Evolutionary conservation across 1,140 invertebrate species (phyloP).

Genomic region (Drosophila burlai): DNA sequence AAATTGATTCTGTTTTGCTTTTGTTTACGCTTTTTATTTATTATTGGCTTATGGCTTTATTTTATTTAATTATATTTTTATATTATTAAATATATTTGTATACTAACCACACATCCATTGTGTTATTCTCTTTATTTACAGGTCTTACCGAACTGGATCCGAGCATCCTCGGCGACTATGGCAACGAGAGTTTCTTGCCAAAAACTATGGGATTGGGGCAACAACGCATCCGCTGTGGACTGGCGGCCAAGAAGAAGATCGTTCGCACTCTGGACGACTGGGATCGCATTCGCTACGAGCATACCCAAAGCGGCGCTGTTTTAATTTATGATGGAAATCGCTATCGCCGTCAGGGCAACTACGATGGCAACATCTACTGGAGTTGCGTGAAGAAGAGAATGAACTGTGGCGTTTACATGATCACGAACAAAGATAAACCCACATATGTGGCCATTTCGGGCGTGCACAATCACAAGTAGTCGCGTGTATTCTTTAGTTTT

Average conservation of each 20-base stretch:
- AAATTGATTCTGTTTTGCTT: background rate
- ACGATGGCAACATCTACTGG: conserved; percentile 56
- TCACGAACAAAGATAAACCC: conserved; percentile 58
- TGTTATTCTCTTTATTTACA: conserved; percentile 38
- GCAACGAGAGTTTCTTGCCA: conserved; percentile 69
- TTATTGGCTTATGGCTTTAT: background rate
- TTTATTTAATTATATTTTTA: background rate
- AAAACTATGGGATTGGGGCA: conserved; percentile 2
- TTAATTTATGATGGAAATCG: conserved; percentile 52
- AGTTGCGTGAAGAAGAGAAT: conserved; percentile 26
- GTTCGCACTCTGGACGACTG: conserved; percentile 67
- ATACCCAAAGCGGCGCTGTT: conserved; percentile 29
- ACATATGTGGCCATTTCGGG: conserved; percentile 69
- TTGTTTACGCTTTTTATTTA: background rate
- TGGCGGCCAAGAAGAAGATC: conserved; percentile 11
- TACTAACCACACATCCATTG: conserved; percentile 1
- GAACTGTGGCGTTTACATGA: conserved; percentile 54
- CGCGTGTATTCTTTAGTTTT: background rate
- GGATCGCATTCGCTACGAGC: conserved; percentile 65
- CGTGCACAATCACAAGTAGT: conserved; percentile 63
- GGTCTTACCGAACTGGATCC: conserved; percentile 37
- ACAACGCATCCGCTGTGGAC: conserved; percentile 29
- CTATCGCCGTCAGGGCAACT: conserved; percentile 33
- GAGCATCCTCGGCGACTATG: conserved; percentile 50
- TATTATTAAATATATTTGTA: background rate